These are phyloP conservation scores for Zoroaster sp. DNA, from an alignment of 53 echinoderm and acorn worm genomes.

Conservation along the genomic window DNA sequence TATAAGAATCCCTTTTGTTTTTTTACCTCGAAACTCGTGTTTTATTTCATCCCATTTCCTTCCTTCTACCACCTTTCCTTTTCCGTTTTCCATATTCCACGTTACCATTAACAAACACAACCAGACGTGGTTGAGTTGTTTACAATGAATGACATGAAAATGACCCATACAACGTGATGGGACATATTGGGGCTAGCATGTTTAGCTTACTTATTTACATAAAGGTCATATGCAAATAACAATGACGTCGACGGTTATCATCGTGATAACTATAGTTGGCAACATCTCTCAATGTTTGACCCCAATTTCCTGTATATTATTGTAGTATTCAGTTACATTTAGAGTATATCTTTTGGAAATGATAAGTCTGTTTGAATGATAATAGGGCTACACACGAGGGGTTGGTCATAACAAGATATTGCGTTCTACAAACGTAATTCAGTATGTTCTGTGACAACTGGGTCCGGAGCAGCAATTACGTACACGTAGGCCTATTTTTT, in stretches of 20 bases:
- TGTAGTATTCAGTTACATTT: background rate
- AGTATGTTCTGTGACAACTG: too few species aligned
- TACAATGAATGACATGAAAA: background rate
- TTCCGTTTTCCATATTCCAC: background rate
- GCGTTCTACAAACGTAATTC: too few species aligned
- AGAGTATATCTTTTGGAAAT: too few species aligned
- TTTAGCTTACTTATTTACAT: background rate
- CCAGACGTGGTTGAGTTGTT: background rate
- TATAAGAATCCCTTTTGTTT: background rate
- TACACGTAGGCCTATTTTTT: too few species aligned
- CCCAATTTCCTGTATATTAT: too few species aligned
- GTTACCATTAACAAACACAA: background rate
- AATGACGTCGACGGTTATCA: background rate
- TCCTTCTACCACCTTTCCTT: background rate
- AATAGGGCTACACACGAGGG: too few species aligned
- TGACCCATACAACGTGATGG: background rate
- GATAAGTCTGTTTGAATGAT: too few species aligned
- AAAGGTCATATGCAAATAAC: background rate
- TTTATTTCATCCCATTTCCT: background rate
- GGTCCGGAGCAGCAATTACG: too few species aligned
- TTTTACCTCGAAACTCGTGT: background rate
- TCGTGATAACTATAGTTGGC: background rate
- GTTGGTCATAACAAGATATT: too few species aligned
- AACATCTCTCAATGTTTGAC: too few species aligned
- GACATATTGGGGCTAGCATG: background rate